Evolutionary conservation across 1,140 invertebrate genomes (phyloP), one percentile per base, ranked within the genome.

Genomic region (Hylaeus volcanicus): DNA sequence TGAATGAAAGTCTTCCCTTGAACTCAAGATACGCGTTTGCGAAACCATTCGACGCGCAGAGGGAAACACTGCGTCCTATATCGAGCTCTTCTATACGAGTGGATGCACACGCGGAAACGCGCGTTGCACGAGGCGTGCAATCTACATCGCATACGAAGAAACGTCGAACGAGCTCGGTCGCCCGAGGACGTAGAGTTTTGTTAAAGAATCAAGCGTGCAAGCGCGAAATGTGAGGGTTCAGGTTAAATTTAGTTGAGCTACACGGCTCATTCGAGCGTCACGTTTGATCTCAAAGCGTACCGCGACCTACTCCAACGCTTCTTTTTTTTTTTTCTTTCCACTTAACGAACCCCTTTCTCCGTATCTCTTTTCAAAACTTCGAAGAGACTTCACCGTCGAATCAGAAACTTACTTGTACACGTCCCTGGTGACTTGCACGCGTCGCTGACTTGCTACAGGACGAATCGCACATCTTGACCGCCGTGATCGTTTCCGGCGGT

Each of bases 211-310:
- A 26, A 45, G 58, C 14, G 58, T 14, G 53, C 63, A 48, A 74
- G 64, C 53, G 41, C 37, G 53, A 79, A 80, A 80, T 80, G 63
- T 43, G 78, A 80, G 41, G 65, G 78, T 80, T 80, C 71, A 51
- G 12, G 72, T 55, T 60, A 74, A 80, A 80, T 79, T 79, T 60
- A 68, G 55, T 74, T 71, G 63, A 43, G 37, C 12, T 26, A 26
- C 51, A 43, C 39, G 26, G 41, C 53, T 63, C 56, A 43, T 63
- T 14, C 45, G 12, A 71, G 41, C 39, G 43, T 14, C 5, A 15
- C 43, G 43, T 73, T 63, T 78, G 76, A 63, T 79, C 45, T 72
- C 53, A 77, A 61, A 77, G 45, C 45, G 26, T 39, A 58, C 55
- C 74, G 12, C 65, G 65, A 69, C 65, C 55, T 48, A 76, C 64